Evolutionary conservation across 2,113 vertebrate species (phyloP), one percentile per base, ranked within the genome.

Genomic region (Cyprinodon variegatus): DNA sequence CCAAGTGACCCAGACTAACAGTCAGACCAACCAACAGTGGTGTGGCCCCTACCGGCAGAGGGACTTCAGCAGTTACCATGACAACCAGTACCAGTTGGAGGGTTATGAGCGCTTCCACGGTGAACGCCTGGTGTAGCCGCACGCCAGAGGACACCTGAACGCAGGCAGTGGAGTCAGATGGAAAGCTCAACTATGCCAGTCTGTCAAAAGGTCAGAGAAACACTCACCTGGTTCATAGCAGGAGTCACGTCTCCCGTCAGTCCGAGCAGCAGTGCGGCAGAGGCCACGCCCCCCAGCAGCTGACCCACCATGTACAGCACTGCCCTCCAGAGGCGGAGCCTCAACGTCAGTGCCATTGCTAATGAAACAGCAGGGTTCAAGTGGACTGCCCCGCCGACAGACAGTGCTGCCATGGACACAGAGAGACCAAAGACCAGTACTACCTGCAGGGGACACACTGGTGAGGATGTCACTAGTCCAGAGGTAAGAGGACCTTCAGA

Each of bases 1-100:
- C 63, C 41, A 78, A 13, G 63, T 78, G 76, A 50, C 76, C 76
- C 63, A 78, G 69, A 78, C 68, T 61, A 63, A 78, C 69, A 36
- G 63, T 43, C 57, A 72, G 62, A 8, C 76, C 76, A 0, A 72
- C 69, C 36, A 72, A 38, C 63, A 72, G 63, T 14, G 69, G 50
- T 39, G 50, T 8, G 13, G 11, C 62, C 40, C 38, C 40, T 13
- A 40, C 40, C 0, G 75, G 48, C 17, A 65, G 39, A 0, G 46
- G 4, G 15, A 64, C 1, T 1, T 60, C 61, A 0, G 20, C 3
- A 5, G 68, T 71, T 1, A 36, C 62, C 68, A 78, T 39, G 36
- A 78, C 63, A 29, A 71, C 76, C 9, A 78, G 68, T 36, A 71
- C 53, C 40, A 78, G 50, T 36, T 78, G 76, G 12, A 78, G 62